Conservation (phyloP, 2,888 invertebrate species). For the Cephalotes varians region DNA sequence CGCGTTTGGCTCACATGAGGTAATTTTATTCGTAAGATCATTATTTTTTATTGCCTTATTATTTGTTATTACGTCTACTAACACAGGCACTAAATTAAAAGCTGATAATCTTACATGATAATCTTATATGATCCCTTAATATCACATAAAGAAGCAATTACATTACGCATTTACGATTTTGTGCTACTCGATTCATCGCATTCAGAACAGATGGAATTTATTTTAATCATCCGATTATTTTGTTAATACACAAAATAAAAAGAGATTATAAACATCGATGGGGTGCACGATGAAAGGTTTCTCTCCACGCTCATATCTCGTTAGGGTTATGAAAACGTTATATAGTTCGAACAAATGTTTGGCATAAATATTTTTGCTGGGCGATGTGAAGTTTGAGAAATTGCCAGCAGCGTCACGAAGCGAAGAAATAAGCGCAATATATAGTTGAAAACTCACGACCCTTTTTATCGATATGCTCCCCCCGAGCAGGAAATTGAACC, state of each 20-base stretch:
- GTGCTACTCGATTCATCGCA: background rate
- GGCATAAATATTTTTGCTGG: background rate
- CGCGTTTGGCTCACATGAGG: background rate
- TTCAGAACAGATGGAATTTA: background rate
- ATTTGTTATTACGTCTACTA: conserved; percentile 10
- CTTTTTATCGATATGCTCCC: conserved; percentile 42
- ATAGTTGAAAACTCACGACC: conserved; percentile 32
- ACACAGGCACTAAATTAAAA: background rate
- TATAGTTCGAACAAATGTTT: background rate
- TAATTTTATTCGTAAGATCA: background rate
- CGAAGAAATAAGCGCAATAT: conserved; percentile 20
- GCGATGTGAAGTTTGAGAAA: conserved; percentile 23
- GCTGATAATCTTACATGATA: background rate
- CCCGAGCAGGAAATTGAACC: conserved; percentile 33
- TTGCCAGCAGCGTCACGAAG: conserved; percentile 20
- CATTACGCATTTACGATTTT: background rate
- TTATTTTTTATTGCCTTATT: background rate
- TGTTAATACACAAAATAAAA: background rate
- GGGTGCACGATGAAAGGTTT: background rate
- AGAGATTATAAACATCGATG: background rate
- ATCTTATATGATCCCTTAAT: conserved; percentile 1
- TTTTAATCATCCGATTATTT: background rate
- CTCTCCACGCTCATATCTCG: background rate
- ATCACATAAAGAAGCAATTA: conserved; percentile 2
- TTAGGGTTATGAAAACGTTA: conserved; percentile 5